Base-by-base conservation (phyloP, 2,797 vertebrate species). In the Hirundo rustica region DNA sequence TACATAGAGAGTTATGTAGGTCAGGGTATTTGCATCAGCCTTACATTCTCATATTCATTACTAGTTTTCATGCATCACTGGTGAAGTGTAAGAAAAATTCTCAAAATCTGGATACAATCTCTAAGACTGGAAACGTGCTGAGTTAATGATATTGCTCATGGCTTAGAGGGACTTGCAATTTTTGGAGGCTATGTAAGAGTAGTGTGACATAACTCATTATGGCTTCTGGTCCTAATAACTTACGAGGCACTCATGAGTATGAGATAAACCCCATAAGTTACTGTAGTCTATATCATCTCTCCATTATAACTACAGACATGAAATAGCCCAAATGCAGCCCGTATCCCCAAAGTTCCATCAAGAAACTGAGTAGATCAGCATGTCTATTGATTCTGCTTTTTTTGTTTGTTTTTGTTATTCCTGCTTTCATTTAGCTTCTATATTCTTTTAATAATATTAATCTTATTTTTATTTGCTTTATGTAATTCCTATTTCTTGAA, bases 181-280 rank as follows among this genome's bases (percentile, higher is more conserved):
- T 97, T 96, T 97, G 91, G 80, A 96, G 75, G 50, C 87, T 94
- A 86, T 94, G 77, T 62, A 95, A 93, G 88, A 94, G 91, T 96
- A 95, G 60, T 51, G 60, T 92, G 89, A 93, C 92, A 97, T 97
- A 97, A 97, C 66, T 97, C 96, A 96, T 95, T 95, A 94, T 92
- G 91, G 87, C 73, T 97, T 93, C 83, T 51, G 84, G 93, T 92
- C 86, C 93, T 97, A 96, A 95, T 97, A 98, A 97, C 85, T 96
- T 97, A 96, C 50, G 91, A 97, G 81, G 34, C 73, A 78, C 82
- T 97, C 93, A 92, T 62, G 57, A 53, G 48, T 89, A 90, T 86
- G 96, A 97, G 93, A 97, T 93, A 97, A 97, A 97, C 74, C 87
- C 61, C 76, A 40, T 96, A 97, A 97, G 88, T 96, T 97, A 97